A percentile compares a stretch with the other conserved stretches of the same genome.
These are phyloP conservation scores for Cryptus viduatorius DNA, from an alignment of 2,888 invertebrate genomes.

Conservation along the genomic window DNA sequence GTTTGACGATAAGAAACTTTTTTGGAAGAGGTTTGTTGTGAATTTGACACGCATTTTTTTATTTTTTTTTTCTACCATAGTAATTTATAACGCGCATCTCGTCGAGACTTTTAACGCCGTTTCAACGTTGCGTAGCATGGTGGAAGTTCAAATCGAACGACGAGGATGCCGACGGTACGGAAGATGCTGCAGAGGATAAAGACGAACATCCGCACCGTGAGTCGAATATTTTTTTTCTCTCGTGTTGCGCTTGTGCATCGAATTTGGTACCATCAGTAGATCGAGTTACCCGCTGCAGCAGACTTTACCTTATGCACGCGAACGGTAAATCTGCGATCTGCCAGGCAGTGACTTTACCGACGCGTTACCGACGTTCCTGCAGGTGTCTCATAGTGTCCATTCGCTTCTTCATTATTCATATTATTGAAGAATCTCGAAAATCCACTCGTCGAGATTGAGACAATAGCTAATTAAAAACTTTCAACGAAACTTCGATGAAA, in stretches of 20 bases:
- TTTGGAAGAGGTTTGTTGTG: conserved; percentile 68
- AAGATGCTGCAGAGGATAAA: conserved; percentile 52
- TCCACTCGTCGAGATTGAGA: neutral
- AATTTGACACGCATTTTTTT: neutral
- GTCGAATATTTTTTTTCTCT: conserved; percentile 49
- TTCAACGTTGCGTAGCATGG: conserved; percentile 60
- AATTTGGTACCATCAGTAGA: neutral
- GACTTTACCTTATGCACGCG: neutral
- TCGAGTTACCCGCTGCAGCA: neutral
- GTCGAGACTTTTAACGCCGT: neutral
- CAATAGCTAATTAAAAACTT: neutral
- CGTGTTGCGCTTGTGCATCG: neutral
- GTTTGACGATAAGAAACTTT: conserved; percentile 55
- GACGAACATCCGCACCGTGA: conserved; percentile 63
- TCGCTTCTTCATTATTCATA: neutral
- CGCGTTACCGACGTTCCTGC: neutral
- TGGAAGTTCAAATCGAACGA: conserved; percentile 59
- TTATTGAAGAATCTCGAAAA: neutral
- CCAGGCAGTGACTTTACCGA: neutral
- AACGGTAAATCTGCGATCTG: conserved; percentile 16
- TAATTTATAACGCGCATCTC: neutral
- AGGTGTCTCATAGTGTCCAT: neutral
- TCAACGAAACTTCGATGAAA: neutral
- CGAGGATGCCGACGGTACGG: conserved; percentile 44
- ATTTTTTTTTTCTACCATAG: neutral